phyloP scores from a whole-genome alignment of 1,140 invertebrate species.

The Wiebesia pumilae region DNA sequence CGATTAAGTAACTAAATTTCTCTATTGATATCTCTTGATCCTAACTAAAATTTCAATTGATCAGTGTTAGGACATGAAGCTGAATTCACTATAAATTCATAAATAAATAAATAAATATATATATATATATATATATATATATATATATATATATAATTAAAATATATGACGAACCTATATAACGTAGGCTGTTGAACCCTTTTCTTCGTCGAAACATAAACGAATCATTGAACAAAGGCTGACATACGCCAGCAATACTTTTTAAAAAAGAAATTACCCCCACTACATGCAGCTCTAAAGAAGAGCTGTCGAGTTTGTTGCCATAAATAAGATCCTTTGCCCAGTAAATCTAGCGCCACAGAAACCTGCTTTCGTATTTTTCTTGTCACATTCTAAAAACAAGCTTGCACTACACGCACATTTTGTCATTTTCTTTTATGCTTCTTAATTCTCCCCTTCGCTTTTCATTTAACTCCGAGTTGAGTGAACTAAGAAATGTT shows the following conservation, averaged over 20 bases:
- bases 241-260: background rate
- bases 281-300: background rate
- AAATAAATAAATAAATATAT: background rate
- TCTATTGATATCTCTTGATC: too few relatives aligned
- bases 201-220: background rate
- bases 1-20: too few relatives aligned
- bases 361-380: constrained; percentile 36
- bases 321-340: constrained; percentile 51
- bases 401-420: background rate
- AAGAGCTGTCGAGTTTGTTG: constrained; percentile 16
- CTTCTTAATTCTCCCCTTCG: constrained; percentile 11
- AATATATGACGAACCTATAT: background rate
- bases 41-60: too few relatives aligned
- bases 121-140: background rate
- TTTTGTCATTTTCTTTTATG: background rate
- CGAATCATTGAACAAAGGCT: background rate
- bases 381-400: constrained; percentile 47
- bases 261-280: constrained; percentile 20
- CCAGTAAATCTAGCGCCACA: background rate
- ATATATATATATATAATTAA: background rate
- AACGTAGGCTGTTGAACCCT: background rate
- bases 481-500: background rate
- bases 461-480: constrained; percentile 30
- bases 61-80: too few relatives aligned
- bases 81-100: too few relatives aligned